Evolutionary conservation across 2,888 invertebrate genomes (phyloP).

Genomic region (Furcula furcula): DNA sequence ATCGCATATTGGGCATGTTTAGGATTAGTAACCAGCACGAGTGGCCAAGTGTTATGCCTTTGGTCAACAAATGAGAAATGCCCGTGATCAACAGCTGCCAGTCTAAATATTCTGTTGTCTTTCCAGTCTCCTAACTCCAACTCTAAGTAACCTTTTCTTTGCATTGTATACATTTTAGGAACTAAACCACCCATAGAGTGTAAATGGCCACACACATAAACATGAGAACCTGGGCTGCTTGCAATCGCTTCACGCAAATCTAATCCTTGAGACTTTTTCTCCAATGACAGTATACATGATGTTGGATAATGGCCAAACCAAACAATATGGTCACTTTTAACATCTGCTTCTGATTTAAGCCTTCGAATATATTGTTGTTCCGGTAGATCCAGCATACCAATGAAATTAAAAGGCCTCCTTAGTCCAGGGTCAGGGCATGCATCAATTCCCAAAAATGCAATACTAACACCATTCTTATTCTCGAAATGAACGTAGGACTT

Average conservation of each 20-base stretch:
- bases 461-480: slow-evolving; percentile 81
- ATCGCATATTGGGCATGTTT: slow-evolving; percentile 89
- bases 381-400: slow-evolving; percentile 85
- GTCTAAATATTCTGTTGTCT: slow-evolving; percentile 91
- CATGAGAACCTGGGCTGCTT: slow-evolving; percentile 83
- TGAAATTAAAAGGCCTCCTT: slow-evolving; percentile 94
- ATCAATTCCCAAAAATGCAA: slow-evolving; percentile 93
- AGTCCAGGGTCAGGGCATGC: slow-evolving; percentile 94
- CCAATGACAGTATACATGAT: slow-evolving; percentile 88
- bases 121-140: slow-evolving; percentile 97
- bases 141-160: slow-evolving; percentile 91
- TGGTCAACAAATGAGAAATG: slow-evolving; percentile 92
- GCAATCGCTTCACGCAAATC: slow-evolving; percentile 82
- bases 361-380: slow-evolving; percentile 82
- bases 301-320: slow-evolving; percentile 96
- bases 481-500: slow-evolving; percentile 87
- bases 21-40: slow-evolving; percentile 94
- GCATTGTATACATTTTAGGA: slow-evolving; percentile 92
- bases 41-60: slow-evolving; percentile 89
- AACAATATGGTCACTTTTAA: slow-evolving; percentile 64
- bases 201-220: slow-evolving; percentile 94
- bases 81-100: slow-evolving; percentile 94
- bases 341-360: slow-evolving; percentile 79
- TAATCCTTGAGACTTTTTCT: slow-evolving; percentile 68
- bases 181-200: slow-evolving; percentile 91